A percentile compares a stretch with the other conserved stretches of the same genome.
Conservation (phyloP, 2,797 vertebrate species). For the Helostoma temminkii region DNA sequence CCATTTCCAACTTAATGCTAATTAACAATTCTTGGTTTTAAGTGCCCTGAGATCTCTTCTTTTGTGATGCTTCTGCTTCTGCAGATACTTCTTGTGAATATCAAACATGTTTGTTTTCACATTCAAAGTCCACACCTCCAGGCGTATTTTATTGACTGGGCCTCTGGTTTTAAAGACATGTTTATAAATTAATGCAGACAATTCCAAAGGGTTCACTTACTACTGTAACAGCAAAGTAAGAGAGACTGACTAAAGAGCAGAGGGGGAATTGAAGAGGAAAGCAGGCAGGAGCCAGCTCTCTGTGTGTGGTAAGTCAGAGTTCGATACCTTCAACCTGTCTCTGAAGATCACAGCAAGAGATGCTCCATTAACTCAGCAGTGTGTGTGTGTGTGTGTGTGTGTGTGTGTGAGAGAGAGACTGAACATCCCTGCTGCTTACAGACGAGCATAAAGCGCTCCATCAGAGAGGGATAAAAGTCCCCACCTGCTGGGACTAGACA, state of each 20-base stretch:
- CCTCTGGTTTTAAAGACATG: not conserved
- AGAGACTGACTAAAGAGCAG: not conserved
- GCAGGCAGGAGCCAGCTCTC: constrained; percentile 40
- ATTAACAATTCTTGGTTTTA: not conserved
- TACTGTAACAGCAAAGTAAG: constrained; percentile 3
- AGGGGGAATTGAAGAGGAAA: constrained; percentile 14
- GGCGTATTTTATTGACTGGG: not conserved
- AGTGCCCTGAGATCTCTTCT: no score
- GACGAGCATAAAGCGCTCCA: constrained; percentile 55
- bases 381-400: constrained; percentile 53
- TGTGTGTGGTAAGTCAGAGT: constrained; percentile 46
- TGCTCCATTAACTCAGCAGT: constrained; percentile 76
- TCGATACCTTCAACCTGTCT: constrained; percentile 67
- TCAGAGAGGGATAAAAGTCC: constrained; percentile 39
- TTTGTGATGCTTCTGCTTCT: not conserved
- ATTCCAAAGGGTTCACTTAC: not conserved
- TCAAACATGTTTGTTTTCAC: not conserved
- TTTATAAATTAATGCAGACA: not conserved
- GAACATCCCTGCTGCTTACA: constrained; percentile 68
- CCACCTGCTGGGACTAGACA: constrained; percentile 45
- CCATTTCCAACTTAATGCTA: not conserved
- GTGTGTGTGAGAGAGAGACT: constrained; percentile 35
- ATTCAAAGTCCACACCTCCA: not conserved
- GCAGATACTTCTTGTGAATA: not conserved
- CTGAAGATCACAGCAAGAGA: constrained; percentile 63